A percentile compares a stretch with the other conserved stretches of the same genome.
Evolutionary conservation across 2,888 invertebrate species (phyloP).

Genomic region (Neoaliturus tenellus): DNA sequence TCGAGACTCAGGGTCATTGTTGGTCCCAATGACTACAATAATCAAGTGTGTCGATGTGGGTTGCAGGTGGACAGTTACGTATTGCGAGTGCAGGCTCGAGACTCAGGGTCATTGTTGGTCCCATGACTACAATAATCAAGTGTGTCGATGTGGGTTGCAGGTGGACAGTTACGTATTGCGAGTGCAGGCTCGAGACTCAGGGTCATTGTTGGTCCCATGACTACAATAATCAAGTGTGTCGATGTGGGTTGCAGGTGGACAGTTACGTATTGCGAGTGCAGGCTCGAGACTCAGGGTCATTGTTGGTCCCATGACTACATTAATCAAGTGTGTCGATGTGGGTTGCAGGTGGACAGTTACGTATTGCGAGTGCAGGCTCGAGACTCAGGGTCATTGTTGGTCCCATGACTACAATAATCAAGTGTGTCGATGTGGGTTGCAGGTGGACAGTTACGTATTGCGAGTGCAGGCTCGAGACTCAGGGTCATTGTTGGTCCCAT

Average conservation of each 20-base stretch:
- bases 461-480: too few relatives aligned
- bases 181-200: constrained; percentile 84
- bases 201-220: too few relatives aligned
- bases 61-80: constrained; percentile 78
- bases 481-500: too few relatives aligned
- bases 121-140: too few relatives aligned
- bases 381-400: too few relatives aligned
- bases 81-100: constrained; percentile 87
- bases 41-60: not conserved
- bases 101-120: constrained; percentile 70
- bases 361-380: constrained; percentile 87
- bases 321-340: too few relatives aligned
- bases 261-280: constrained; percentile 87
- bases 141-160: constrained; percentile 67
- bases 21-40: too few relatives aligned
- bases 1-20: constrained; percentile 75
- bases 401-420: too few relatives aligned
- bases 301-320: too few relatives aligned
- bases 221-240: too few relatives aligned
- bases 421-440: too few relatives aligned
- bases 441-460: constrained; percentile 82
- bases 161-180: constrained; percentile 83
- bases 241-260: too few relatives aligned
- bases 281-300: constrained; percentile 85
- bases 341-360: constrained; percentile 77